These are phyloP conservation scores for Simalia tracyae DNA, from an alignment of 2,797 vertebrate genomes.

Conservation along the genomic window DNA sequence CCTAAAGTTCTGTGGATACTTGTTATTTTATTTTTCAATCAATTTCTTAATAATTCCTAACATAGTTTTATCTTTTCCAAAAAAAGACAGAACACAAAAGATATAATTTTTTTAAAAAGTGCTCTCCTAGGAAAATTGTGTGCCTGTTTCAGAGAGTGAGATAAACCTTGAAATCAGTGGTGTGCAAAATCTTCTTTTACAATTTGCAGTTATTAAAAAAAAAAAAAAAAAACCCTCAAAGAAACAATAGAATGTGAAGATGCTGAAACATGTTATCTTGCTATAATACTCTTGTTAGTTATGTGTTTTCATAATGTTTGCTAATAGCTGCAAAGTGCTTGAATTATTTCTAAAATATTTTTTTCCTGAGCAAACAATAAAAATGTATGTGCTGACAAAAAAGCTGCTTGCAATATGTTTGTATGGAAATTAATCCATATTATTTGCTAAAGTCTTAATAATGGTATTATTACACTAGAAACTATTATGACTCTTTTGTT, in stretches of 20 bases:
- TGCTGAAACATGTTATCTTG: neutral
- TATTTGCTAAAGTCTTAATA: constrained; percentile 14
- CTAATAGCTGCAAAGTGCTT: neutral
- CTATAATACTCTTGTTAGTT: fast-evolving
- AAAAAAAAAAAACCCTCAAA: neutral
- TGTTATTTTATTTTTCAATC: neutral
- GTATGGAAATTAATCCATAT: neutral
- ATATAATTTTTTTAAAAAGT: neutral
- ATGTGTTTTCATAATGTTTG: constrained; percentile 16
- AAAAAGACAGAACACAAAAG: neutral
- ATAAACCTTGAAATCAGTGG: neutral
- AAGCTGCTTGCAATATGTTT: neutral
- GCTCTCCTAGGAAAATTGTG: neutral
- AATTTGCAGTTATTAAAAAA: neutral
- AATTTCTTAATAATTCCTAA: neutral
- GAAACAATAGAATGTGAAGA: neutral
- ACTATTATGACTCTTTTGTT: neutral
- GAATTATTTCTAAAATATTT: neutral
- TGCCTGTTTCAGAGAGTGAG: neutral
- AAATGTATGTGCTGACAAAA: neutral
- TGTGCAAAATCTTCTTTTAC: neutral
- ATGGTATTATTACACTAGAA: constrained; percentile 41
- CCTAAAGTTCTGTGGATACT: neutral
- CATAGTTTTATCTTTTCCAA: neutral
- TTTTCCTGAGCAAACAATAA: neutral